These are phyloP conservation scores for Sceliomorpha sp. DNA, from an alignment of 2,888 invertebrate genomes.

Conservation along the genomic window DNA sequence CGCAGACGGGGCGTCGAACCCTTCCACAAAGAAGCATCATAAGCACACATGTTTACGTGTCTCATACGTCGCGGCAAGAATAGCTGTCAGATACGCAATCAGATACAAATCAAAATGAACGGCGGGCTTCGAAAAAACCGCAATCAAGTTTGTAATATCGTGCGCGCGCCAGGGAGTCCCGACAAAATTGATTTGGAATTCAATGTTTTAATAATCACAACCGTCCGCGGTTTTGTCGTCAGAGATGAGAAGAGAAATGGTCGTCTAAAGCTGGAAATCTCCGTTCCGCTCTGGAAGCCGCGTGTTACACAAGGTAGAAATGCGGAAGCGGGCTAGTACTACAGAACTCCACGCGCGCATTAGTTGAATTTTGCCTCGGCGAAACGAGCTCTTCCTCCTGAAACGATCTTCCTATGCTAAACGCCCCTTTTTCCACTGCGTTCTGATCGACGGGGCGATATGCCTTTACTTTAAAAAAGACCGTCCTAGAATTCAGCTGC, in stretches of 20 bases:
- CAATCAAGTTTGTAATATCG: conserved; percentile 19
- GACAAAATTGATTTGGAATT: conserved; percentile 47
- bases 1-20: too few species aligned
- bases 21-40: too few species aligned
- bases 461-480: conserved; percentile 29
- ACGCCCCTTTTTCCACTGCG: conserved; percentile 44
- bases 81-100: conserved; percentile 18
- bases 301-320: conserved; percentile 57
- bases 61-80: conserved; percentile 9
- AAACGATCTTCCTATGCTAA: conserved; percentile 57
- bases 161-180: background rate
- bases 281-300: conserved; percentile 47
- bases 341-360: conserved; percentile 51
- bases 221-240: conserved; percentile 47
- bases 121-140: conserved; percentile 8
- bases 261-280: conserved; percentile 53
- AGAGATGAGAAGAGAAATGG: conserved; percentile 50
- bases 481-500: conserved; percentile 29
- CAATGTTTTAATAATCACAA: conserved; percentile 51
- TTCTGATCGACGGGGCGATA: conserved; percentile 42
- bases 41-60: too few species aligned
- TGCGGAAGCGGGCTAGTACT: conserved; percentile 51
- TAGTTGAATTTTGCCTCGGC: conserved; percentile 53
- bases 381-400: conserved; percentile 43
- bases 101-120: conserved; percentile 6